These are phyloP conservation scores for Drosophila teissieri DNA, from an alignment of 1,140 invertebrate genomes.

Conservation along the genomic window DNA sequence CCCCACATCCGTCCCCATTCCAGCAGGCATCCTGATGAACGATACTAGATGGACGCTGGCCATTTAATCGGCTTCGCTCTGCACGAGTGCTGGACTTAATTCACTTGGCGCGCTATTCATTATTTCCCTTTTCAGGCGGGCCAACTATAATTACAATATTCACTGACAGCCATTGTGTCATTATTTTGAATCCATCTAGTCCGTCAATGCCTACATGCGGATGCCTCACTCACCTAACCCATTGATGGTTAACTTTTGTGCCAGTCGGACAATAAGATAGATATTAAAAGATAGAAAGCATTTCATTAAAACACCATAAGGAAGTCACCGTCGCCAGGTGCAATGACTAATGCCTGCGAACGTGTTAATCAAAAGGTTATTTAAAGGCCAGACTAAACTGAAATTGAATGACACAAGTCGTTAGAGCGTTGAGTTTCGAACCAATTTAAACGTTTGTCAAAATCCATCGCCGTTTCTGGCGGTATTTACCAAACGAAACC, in stretches of 20 bases:
- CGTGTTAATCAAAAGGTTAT: neutral
- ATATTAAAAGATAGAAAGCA: no score
- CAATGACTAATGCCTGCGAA: no score
- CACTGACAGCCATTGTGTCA: constrained; percentile 32
- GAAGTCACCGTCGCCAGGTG: no score
- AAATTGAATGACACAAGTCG: constrained; percentile 8
- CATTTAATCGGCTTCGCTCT: constrained; percentile 25
- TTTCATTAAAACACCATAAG: no score
- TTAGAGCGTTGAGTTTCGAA: constrained; percentile 16
- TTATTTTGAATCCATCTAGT: constrained; percentile 16
- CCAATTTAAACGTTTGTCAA: constrained; percentile 45
- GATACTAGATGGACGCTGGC: constrained; percentile 40
- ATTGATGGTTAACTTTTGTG: neutral
- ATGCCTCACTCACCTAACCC: constrained; percentile 11
- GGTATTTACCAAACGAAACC: constrained; percentile 66
- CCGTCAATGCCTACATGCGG: no score
- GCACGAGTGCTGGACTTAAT: constrained; percentile 62
- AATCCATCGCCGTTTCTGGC: constrained; percentile 31
- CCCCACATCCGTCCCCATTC: neutral
- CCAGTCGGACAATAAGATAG: no score
- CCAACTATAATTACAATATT: constrained; percentile 63
- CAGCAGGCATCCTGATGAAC: constrained; percentile 12
- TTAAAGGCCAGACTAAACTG: neutral
- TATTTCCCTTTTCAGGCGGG: constrained; percentile 39
- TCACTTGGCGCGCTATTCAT: constrained; percentile 70